Percentiles rank a stretch among this genome's conserved stretches.
These are phyloP conservation scores for Eudyptes chrysolophus DNA, from an alignment of 2,113 vertebrate species.

Conservation along the genomic window DNA sequence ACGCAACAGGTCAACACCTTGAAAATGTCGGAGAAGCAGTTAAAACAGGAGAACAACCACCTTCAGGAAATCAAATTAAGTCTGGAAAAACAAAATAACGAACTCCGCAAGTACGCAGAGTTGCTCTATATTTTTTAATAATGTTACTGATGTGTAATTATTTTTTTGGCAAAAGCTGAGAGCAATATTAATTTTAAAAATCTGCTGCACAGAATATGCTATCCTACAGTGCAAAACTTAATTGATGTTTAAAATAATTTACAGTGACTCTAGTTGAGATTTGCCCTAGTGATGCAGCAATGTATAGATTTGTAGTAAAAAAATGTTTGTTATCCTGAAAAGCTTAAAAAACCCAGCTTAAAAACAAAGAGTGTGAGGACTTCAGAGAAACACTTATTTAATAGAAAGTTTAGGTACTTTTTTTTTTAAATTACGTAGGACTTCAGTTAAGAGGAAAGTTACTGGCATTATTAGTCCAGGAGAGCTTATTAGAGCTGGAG, in stretches of 20 bases:
- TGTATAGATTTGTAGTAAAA: neutral
- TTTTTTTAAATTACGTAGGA: neutral
- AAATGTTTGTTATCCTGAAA: neutral
- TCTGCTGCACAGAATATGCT: neutral
- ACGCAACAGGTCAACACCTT: constrained; percentile 91
- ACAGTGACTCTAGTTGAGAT: neutral
- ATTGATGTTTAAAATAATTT: neutral
- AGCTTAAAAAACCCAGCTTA: neutral
- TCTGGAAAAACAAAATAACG: constrained; percentile 94
- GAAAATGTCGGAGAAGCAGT: constrained; percentile 93
- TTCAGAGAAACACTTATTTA: neutral
- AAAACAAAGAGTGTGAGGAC: neutral
- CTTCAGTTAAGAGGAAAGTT: neutral
- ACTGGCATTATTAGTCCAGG: neutral
- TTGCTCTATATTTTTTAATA: neutral
- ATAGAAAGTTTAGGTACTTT: neutral
- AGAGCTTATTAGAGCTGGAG: neutral
- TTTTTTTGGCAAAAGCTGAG: neutral
- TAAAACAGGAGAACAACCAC: constrained; percentile 96
- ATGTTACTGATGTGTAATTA: neutral
- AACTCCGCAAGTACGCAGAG: constrained; percentile 90
- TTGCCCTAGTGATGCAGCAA: neutral
- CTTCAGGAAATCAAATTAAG: constrained; percentile 93
- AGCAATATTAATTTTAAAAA: neutral
- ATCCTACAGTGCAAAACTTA: neutral